These are phyloP conservation scores for Amorpha juglandis DNA, from an alignment of 2,888 invertebrate species.

Conservation along the genomic window DNA sequence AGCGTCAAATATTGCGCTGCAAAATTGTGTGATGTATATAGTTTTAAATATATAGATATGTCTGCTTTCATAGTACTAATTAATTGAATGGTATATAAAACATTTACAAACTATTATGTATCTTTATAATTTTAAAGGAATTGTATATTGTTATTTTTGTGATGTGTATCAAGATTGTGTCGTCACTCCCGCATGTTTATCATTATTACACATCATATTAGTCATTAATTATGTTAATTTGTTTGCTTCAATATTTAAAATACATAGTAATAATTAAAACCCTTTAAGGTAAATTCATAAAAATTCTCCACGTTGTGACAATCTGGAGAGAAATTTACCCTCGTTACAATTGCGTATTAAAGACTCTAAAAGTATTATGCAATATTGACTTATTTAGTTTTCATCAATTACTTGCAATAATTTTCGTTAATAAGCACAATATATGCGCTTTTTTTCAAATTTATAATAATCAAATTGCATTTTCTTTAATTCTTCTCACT, in stretches of 20 bases:
- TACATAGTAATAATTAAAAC: background rate
- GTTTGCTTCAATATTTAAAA: background rate
- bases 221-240: background rate
- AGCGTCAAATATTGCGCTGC: background rate
- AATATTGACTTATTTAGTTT: background rate
- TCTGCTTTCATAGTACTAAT: slow-evolving; percentile 14
- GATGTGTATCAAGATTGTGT: slow-evolving; percentile 34
- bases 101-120: background rate
- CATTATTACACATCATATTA: background rate
- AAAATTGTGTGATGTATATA: slow-evolving; percentile 14
- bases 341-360: background rate
- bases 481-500: too few relatives aligned
- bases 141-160: slow-evolving; percentile 1
- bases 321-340: too few relatives aligned
- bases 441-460: too few relatives aligned
- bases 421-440: too few relatives aligned
- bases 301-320: too few relatives aligned
- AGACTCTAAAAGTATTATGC: background rate
- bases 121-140: background rate
- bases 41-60: slow-evolving; percentile 15
- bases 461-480: too few relatives aligned
- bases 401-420: too few relatives aligned
- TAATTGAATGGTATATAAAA: slow-evolving; percentile 35
- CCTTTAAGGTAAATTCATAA: too few relatives aligned
- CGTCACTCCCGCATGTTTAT: slow-evolving; percentile 3